Evolutionary conservation across 2,888 invertebrate genomes (phyloP), one percentile per base, ranked within the genome.

Genomic region (Andrena fulva): DNA sequence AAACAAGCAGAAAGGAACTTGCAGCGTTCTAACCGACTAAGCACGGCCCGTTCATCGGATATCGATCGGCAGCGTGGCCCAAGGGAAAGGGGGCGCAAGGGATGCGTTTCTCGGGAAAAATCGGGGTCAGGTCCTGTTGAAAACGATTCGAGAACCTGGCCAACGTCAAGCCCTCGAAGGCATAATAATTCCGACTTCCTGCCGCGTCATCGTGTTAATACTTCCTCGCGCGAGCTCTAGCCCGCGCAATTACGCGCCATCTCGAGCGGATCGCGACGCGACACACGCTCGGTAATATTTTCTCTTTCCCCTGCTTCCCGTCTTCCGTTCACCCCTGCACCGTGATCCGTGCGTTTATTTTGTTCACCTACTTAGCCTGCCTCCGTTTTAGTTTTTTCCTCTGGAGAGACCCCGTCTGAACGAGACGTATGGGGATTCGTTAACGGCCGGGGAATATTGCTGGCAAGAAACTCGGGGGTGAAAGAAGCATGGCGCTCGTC

Each of bases 381-480:
- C 16, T 16, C 20, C 20, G 59, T n/a, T 24, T 52, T 54, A 8
- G 8, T 2, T 20, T 50, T 77, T 69, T n/a, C 64, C 52, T 10
- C 56, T 20, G 16, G 24, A 63, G 73, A 31, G 68, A 60, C 29
- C 24, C 29, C 64, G 77, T 74, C 77, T 63, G 64, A 68, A 56
- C 83, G 74, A 81, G 42, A 52, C 77, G 72, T 16, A 35, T 12
- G 75, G 20, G 68, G 62, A 56, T 70, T 74, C 76, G 76, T 85
- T 84, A 82, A 86, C 75, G 77, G 76, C 16, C 67, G 74, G 59
- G 54, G 69, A 77, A 78, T 78, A 78, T 80, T 54, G 63, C 31
- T 35, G 63, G 70, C 24, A 48, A 60, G 56, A 56, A 56, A 56
- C 56, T 56, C 10, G 56, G 56, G 42, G 56, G 56, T 29, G 42